phyloP scores from a whole-genome alignment of 2,113 vertebrate species.

The Promerops cafer region DNA sequence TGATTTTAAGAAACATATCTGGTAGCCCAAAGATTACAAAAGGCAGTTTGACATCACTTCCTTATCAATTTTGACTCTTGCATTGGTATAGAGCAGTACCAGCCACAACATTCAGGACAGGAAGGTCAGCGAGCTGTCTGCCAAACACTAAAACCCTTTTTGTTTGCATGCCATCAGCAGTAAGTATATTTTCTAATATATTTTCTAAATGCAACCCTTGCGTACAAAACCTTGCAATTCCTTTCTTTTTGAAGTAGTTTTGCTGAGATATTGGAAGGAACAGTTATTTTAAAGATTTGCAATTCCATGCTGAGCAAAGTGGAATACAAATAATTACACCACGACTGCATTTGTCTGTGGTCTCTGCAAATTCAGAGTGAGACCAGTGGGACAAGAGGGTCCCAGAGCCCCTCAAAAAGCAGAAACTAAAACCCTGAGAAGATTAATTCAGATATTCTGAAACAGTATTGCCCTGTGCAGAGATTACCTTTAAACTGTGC shows the following conservation, averaged over 20 bases:
- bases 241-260: background rate
- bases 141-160: background rate
- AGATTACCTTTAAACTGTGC: background rate
- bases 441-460: background rate
- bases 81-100: background rate
- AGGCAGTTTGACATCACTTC: background rate
- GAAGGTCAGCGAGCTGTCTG: background rate
- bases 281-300: background rate
- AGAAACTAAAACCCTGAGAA: background rate
- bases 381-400: background rate
- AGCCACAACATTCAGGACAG: background rate
- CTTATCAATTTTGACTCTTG: background rate
- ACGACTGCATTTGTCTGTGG: background rate
- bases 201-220: background rate
- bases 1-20: background rate
- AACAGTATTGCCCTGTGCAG: background rate
- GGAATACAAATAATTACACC: background rate
- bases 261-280: background rate
- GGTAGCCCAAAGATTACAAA: background rate
- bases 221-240: background rate
- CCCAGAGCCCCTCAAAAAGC: background rate
- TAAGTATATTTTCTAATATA: background rate
- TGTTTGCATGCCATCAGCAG: background rate
- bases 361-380: background rate
- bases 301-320: background rate